A percentile compares a stretch with the other conserved stretches of the same genome.
Conservation (phyloP, 2,113 vertebrate species). For the rabbit (Oryctolagus cuniculus) region mOryCun1.1 NC_091450.1:20796501-20797000, state of each 20-base stretch:
- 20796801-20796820: not conserved
- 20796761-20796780: not conserved
- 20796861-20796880: not conserved
- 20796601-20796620: not conserved
- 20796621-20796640: slow-evolving; percentile 52
- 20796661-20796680: not conserved
- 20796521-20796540: slow-evolving; percentile 48
- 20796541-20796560: not conserved
- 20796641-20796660: not conserved
- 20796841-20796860: not conserved
- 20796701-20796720: accelerated
- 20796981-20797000: not conserved
- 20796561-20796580: slow-evolving; percentile 18
- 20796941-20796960: accelerated
- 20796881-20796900: not conserved
- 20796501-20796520: not conserved
- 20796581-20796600: not conserved
- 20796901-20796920: not conserved
- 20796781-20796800: not conserved
- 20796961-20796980: not conserved
- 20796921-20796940: no score
- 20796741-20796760: not conserved
- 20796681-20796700: not conserved
- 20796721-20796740: accelerated
- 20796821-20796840: accelerated